Evolutionary conservation across 1,140 invertebrate genomes (phyloP).

Genomic region (Nixonia krombeini): DNA sequence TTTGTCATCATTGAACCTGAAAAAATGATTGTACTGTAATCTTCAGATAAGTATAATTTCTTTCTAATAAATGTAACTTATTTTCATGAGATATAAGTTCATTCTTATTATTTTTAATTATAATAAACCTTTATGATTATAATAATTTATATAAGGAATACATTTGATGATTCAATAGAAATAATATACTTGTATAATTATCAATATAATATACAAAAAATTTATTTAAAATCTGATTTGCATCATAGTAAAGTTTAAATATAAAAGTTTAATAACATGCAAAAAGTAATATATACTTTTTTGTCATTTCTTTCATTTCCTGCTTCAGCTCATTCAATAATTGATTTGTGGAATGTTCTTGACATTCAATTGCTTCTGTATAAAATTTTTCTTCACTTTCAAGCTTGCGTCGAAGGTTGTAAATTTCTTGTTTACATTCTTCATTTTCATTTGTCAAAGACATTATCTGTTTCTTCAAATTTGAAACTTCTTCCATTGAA

Average conservation of each 20-base stretch:
- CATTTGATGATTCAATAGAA: not conserved
- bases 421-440: conserved; percentile 45
- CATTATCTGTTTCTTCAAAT: conserved; percentile 12
- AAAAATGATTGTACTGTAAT: too few species aligned
- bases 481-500: too few species aligned
- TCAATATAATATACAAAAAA: not conserved
- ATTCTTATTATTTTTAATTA: too few species aligned
- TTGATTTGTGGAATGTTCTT: conserved; percentile 36
- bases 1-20: conserved; percentile 34
- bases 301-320: conserved; percentile 30
- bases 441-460: conserved; percentile 48
- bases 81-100: too few species aligned
- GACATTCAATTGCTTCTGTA: conserved; percentile 39
- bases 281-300: conserved; percentile 43
- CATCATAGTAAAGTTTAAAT: not conserved
- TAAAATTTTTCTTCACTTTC: conserved; percentile 29
- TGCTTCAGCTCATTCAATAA: conserved; percentile 15
- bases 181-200: not conserved
- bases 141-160: too few species aligned
- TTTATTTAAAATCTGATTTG: conserved; percentile 6
- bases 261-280: too few species aligned
- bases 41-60: too few species aligned
- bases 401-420: conserved; percentile 52
- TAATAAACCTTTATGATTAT: too few species aligned
- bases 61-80: too few species aligned